Conservation (phyloP, 2,113 vertebrate species). For the Ciconia stormi region DNA sequence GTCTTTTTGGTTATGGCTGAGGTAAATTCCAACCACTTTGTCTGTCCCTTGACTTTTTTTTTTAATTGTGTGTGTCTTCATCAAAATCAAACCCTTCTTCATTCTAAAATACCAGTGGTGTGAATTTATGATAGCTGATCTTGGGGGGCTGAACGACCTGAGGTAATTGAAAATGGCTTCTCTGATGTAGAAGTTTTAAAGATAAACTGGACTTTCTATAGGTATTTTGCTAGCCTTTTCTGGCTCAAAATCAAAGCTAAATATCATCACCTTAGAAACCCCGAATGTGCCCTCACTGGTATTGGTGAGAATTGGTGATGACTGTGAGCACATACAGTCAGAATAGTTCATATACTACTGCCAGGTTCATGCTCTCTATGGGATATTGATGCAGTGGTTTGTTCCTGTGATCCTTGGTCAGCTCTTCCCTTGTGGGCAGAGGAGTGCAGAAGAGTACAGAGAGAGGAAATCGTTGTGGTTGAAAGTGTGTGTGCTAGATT, state of each 20-base stretch:
- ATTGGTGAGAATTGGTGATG: neutral
- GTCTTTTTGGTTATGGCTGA: neutral
- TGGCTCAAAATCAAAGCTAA: neutral
- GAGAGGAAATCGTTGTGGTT: neutral
- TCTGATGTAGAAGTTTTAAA: neutral
- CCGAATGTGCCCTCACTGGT: neutral
- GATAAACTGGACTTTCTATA: neutral
- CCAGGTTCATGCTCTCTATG: rapidly evolving
- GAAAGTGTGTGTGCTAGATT: neutral
- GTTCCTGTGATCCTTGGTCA: neutral
- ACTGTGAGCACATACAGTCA: neutral
- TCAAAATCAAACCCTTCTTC: neutral
- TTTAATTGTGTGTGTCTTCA: neutral
- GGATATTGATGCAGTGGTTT: neutral
- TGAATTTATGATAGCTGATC: neutral
- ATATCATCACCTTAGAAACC: neutral
- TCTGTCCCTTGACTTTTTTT: neutral
- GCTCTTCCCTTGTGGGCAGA: neutral
- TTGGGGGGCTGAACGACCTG: rapidly evolving
- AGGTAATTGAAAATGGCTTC: neutral
- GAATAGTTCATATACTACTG: neutral
- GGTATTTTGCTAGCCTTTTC: neutral
- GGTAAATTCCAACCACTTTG: neutral
- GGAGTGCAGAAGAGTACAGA: neutral
- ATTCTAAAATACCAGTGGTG: neutral